A percentile compares a stretch with the other conserved stretches of the same genome.
Conservation (phyloP, 2,113 vertebrate species). For the Larimichthys polyactis region DNA sequence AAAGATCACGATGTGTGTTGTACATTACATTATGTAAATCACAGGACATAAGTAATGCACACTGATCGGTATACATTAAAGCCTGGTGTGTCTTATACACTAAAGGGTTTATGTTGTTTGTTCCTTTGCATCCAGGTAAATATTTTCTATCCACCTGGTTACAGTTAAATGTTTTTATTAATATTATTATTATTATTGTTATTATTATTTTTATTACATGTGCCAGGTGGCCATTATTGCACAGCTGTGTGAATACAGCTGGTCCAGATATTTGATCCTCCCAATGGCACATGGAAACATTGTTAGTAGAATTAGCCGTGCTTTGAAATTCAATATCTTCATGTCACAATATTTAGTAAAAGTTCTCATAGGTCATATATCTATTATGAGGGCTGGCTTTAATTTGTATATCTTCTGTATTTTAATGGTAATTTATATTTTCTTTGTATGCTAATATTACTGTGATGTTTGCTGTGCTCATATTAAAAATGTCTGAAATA, state of each 20-base stretch:
- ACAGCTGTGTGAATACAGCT: not conserved
- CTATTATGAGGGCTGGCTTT: not conserved
- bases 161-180: no score
- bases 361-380: not conserved
- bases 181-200: no score
- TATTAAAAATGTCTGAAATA: not conserved
- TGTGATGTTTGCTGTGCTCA: slow-evolving; percentile 7
- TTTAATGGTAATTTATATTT: not conserved
- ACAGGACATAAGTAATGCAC: no score
- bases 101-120: no score
- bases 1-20: no score
- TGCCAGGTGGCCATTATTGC: not conserved
- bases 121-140: no score
- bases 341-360: not conserved
- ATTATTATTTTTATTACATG: not conserved
- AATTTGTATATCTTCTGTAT: not conserved
- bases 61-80: no score
- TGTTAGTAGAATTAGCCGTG: not conserved
- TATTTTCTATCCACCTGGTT: no score
- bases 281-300: not conserved
- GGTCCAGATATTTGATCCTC: not conserved
- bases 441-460: not conserved
- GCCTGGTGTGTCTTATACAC: no score
- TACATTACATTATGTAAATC: no score
- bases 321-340: not conserved